Evolutionary conservation across 2,113 vertebrate species (phyloP).

Genomic region (Eurystomus gularis): DNA sequence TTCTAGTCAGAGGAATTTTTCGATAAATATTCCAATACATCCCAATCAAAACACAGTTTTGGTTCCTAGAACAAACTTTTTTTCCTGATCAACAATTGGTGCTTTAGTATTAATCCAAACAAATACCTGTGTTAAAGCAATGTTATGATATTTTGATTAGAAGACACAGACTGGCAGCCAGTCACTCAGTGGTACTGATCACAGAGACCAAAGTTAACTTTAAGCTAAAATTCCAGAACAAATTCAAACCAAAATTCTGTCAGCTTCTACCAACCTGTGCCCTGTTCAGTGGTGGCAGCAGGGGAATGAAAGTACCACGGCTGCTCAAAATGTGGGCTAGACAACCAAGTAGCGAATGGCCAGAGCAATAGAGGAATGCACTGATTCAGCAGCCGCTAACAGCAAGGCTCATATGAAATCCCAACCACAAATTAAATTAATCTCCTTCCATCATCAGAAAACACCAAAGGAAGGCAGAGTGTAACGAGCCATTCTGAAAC

Average conservation of each 20-base stretch:
- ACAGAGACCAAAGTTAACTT: not conserved
- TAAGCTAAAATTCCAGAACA: not conserved
- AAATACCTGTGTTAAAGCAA: not conserved
- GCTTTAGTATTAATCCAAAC: conserved; percentile 16
- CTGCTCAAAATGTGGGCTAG: conserved; percentile 5
- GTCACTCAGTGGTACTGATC: not conserved
- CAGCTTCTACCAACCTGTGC: not conserved
- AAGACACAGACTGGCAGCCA: not conserved
- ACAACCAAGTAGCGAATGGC: not conserved
- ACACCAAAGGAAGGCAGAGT: conserved; percentile 59
- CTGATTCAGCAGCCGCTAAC: conserved; percentile 41
- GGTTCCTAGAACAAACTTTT: not conserved
- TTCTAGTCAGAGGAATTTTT: conserved; percentile 20
- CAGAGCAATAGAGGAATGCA: conserved; percentile 40
- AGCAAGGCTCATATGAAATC: conserved; percentile 26
- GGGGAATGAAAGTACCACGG: not conserved
- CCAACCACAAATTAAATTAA: conserved; percentile 62
- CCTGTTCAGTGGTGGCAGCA: not conserved
- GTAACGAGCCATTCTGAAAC: conserved; percentile 41
- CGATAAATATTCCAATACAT: conserved; percentile 29
- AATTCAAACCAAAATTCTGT: not conserved
- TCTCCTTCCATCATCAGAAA: conserved; percentile 56
- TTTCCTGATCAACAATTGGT: not conserved
- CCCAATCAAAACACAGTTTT: conserved; percentile 25
- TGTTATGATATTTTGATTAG: not conserved